These are phyloP conservation scores for Chouioia cunea DNA, from an alignment of 2,888 invertebrate genomes.

Conservation along the genomic window DNA sequence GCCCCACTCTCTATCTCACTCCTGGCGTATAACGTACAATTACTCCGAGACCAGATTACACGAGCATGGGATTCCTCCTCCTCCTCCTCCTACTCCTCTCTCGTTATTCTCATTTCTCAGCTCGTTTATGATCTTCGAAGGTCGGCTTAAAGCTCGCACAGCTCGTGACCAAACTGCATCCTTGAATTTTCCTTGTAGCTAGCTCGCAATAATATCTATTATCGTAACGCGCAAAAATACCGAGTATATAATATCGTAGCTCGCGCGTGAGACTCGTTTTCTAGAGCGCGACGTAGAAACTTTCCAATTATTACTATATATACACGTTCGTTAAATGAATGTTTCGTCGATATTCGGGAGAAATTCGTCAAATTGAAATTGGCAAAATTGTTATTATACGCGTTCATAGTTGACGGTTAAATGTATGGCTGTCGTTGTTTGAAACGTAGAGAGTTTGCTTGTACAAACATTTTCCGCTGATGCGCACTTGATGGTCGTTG, in stretches of 20 bases:
- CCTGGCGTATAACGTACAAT: slow-evolving; percentile 66
- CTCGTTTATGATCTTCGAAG: slow-evolving; percentile 48
- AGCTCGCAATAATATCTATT: slow-evolving; percentile 44
- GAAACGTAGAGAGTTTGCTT: no score
- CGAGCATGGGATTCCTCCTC: slow-evolving; percentile 56
- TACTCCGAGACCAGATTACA: slow-evolving; percentile 65
- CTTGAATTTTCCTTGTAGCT: slow-evolving; percentile 47
- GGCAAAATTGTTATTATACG: no score
- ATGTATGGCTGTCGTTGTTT: no score
- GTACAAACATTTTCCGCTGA: no score
- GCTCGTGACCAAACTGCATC: slow-evolving; percentile 47
- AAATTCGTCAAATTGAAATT: no score
- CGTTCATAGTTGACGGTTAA: no score
- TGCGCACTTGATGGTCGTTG: no score
- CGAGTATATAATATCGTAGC: slow-evolving; percentile 43
- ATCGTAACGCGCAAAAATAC: slow-evolving; percentile 38
- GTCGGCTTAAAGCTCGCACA: slow-evolving; percentile 30
- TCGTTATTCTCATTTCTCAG: slow-evolving; percentile 39
- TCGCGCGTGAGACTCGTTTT: background rate
- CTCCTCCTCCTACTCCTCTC: slow-evolving; percentile 52
- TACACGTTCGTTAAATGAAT: no score
- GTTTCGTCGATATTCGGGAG: no score
- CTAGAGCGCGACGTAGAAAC: no score
- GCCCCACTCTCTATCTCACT: slow-evolving; percentile 39
- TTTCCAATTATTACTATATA: no score